Base-by-base conservation (phyloP, 2,797 vertebrate species). In the Meda fulgida region DNA sequence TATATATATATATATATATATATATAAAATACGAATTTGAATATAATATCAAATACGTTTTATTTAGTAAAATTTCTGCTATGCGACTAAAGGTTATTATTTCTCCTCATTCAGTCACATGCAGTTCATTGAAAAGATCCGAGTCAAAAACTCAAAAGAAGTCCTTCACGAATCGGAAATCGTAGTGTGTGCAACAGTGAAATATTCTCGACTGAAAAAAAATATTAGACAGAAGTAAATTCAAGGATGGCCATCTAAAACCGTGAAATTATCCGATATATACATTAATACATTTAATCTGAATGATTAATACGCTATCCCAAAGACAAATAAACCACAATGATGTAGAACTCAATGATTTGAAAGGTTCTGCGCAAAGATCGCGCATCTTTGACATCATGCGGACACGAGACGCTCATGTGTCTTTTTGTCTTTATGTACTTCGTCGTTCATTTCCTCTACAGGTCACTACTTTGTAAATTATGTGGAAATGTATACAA, bases 131-230 rank as follows among this genome's bases (percentile, higher is more conserved):
- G 10, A 70, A 80, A 81, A 70, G 79, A 71, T 26, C 34, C 48
- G 80, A 81, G 2, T 70, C 66, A 19, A 38, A 38, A 7, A 38
- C 7, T 38, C 36, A 38, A 31, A 31, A 31, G 31, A 1, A 70
- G 21, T 70, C 23, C 1, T 67, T 34, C 26, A 23, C 1, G 9
- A 70, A 16, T 21, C 67, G 1, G 26, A 58, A 7, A 29, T 40
- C 23, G 21, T 0, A 38, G 2, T 29, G 93, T 29, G 93, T 92
- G 92, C 90, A 63, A 89, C 83, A 26, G 26, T 71, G 19, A 78
- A 84, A 84, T 21, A 67, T 46, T 70, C 65, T 60, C 75, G 76
- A 60, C 34, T 21, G 21, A 43, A 51, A 75, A 8, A 21, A 4
- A 36, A 29, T 2, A 46, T 18, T 18, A 58, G 3, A 14, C 7